Evolutionary conservation across 2,797 vertebrate genomes (phyloP).

Genomic region (Lutjanus argentimaculatus): DNA sequence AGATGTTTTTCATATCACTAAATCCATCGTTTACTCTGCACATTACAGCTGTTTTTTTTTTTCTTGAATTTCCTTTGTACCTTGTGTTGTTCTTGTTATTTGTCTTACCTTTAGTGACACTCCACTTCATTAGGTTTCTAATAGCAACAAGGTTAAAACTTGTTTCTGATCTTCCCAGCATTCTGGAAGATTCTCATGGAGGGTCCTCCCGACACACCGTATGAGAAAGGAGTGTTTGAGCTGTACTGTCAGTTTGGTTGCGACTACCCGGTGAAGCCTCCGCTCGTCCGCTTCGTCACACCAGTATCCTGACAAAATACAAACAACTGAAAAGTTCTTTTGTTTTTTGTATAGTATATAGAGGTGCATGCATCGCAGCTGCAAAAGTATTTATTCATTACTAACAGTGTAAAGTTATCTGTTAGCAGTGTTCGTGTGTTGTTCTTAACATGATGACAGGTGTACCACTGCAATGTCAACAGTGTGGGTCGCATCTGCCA

Average conservation of each 20-base stretch:
- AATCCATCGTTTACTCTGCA: neutral
- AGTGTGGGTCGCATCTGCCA: constrained; percentile 82
- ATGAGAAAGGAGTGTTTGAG: constrained; percentile 77
- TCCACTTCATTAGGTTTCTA: too few relatives aligned
- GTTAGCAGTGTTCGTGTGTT: neutral
- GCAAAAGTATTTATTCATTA: neutral
- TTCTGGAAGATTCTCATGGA: constrained; percentile 82
- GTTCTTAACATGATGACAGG: constrained; percentile 56
- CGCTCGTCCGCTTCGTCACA: constrained; percentile 75
- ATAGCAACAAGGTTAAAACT: too few relatives aligned
- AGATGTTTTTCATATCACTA: too few relatives aligned
- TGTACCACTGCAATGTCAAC: constrained; percentile 84
- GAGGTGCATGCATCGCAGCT: neutral
- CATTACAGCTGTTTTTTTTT: neutral
- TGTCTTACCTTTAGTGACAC: too few relatives aligned
- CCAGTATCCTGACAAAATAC: constrained; percentile 69
- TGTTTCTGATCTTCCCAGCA: constrained; percentile 24
- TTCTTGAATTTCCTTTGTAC: neutral
- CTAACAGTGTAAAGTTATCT: neutral
- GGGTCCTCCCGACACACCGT: constrained; percentile 78
- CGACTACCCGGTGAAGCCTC: constrained; percentile 80
- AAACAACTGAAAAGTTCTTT: neutral
- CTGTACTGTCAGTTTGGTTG: constrained; percentile 79
- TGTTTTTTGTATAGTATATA: neutral
- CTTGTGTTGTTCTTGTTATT: too few relatives aligned